Conservation (phyloP, 2,888 invertebrate genomes). For the Sthenelais limicola region DNA sequence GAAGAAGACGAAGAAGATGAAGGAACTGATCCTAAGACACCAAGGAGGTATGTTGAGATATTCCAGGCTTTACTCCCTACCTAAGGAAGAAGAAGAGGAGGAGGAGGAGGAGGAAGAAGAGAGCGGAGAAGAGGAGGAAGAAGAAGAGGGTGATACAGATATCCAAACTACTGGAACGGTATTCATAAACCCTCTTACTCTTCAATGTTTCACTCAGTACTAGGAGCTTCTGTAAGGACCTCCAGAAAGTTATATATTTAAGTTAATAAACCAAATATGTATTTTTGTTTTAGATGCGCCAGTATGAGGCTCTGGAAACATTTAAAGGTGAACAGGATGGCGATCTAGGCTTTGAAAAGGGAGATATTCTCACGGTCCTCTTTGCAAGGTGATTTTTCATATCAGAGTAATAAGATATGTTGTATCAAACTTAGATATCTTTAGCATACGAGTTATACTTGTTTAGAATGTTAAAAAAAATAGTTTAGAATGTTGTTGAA, state of each 20-base stretch:
- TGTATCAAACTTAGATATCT: too few species aligned
- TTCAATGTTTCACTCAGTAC: too few species aligned
- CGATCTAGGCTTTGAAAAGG: constrained; percentile 64
- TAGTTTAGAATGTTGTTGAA: too few species aligned
- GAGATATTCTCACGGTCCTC: constrained; percentile 65
- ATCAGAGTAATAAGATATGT: neutral
- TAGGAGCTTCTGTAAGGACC: too few species aligned
- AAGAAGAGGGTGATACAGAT: neutral
- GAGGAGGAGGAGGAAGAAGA: too few species aligned
- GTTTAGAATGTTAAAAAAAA: too few species aligned
- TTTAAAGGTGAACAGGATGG: constrained; percentile 62
- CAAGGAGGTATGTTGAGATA: constrained; percentile 24
- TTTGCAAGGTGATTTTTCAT: constrained; percentile 57
- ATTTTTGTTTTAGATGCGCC: constrained; percentile 50
- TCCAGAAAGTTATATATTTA: too few species aligned
- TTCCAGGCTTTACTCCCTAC: neutral
- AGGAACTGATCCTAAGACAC: constrained; percentile 45
- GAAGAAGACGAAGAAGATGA: constrained; percentile 55
- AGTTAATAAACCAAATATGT: neutral
- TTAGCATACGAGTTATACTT: too few species aligned
- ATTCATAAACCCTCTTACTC: too few species aligned
- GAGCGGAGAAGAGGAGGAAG: constrained; percentile 22
- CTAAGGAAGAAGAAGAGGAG: constrained; percentile 5
- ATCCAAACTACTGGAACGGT: too few species aligned
- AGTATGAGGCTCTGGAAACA: constrained; percentile 63